Evolutionary conservation across 1,140 invertebrate species (phyloP), one percentile per base, ranked within the genome.

Genomic region (Drosophila mauritiana): DNA sequence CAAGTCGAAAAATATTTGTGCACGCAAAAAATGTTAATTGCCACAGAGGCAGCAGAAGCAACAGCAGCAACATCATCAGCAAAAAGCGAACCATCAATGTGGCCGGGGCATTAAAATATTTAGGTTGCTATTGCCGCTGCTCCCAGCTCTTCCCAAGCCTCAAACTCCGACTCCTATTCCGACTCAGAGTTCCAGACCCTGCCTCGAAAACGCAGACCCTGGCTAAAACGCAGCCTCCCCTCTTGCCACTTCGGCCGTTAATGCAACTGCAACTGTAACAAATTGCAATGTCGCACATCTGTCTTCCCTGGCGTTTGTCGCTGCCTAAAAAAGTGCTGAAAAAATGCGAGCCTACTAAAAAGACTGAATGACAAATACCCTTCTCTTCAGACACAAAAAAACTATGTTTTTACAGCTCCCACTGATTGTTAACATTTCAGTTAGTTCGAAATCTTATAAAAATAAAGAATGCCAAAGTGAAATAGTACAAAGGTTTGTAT

Each of bases 11-110:
- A 90, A 90, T 89, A 89, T 89, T 89, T 89, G 83, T 89, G 85
- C 84, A 89, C 84, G 84, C 84, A 89, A 89, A 89, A 89, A 89
- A 89, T 89, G 84, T 89, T 89, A 89, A 89, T 89, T 89, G 81
- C 84, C 73, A 45, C 45, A 70, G 73, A 63, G 70, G 52, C 63
- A 52, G 20, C 40, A 53, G 62, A 37, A 61, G 7, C 27, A 51
- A 40, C 46, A 37, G 46, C 43, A 34, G 73, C 53, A 63, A 63
- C 77, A 74, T 74, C 73, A 77, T 68, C 59, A 63, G 67, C 76
- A 84, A 88, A 88, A 89, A 86, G 72, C 80, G 57, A 88, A 88
- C 83, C 79, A 88, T 86, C 83, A 86, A 86, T 86, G 83, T 61
- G 83, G 83, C 70, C 56, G 79, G 72, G 68, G 79, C 83, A 86